Conservation (phyloP, 2,113 vertebrate genomes). For the Ardeotis arabs region DNA sequence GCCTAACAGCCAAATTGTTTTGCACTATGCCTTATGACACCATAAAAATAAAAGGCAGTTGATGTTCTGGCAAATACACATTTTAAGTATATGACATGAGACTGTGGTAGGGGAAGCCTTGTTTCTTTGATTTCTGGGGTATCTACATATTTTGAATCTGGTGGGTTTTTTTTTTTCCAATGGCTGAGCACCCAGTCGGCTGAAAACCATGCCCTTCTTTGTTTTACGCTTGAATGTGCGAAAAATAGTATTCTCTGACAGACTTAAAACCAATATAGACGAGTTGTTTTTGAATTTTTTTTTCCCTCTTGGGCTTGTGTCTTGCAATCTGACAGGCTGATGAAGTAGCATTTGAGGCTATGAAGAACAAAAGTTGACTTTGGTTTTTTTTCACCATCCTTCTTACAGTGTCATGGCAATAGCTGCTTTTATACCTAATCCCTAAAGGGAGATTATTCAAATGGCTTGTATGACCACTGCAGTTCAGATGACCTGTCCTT, state of each 20-base stretch:
- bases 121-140: background rate
- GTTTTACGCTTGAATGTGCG: background rate
- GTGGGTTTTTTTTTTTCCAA: background rate
- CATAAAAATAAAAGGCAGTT: background rate
- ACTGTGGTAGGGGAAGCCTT: background rate
- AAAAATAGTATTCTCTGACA: background rate
- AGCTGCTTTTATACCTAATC: background rate
- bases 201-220: background rate
- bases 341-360: background rate
- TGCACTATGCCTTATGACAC: background rate
- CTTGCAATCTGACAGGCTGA: background rate
- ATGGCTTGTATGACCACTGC: background rate
- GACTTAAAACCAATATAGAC: background rate
- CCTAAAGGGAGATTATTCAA: background rate
- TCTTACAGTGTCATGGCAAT: background rate
- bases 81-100: background rate
- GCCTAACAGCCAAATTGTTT: background rate
- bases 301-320: background rate
- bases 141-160: background rate
- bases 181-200: background rate
- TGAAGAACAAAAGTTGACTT: background rate
- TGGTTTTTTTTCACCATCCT: background rate
- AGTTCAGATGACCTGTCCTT: background rate
- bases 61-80: background rate
- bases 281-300: background rate